Evolutionary conservation across 2,888 invertebrate species (phyloP), one percentile per base, ranked within the genome.

Genomic region (Oscheius sp.): DNA sequence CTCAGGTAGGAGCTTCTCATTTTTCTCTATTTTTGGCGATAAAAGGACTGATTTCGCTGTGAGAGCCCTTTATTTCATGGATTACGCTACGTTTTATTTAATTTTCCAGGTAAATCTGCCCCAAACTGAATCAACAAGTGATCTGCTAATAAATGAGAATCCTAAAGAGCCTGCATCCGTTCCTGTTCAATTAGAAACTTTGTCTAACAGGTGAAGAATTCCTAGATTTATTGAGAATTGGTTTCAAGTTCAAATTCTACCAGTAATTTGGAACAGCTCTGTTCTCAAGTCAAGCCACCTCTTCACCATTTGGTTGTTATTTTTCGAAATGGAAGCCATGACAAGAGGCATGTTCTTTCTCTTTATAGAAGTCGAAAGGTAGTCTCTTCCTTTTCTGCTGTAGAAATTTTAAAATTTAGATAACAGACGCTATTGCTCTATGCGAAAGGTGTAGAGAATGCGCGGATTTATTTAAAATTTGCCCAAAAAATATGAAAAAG

Each of bases 381-480:
- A 45, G 49, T 41, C 52, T 74, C 23, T 74, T 49, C 13, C 49
- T 21, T 18, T 23, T 35, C 2, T n/a, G 12, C 9, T n/a, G 1
- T 29, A 29, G 12, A 18, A 7, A n/a, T 49, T 2, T 2, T 18
- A 49, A 49, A 2, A 59, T 79, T 35, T 66, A 80, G 78, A 64
- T 81, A 0, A 71, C 78, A 18, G 78, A 80, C 66, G 79, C 76
- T 13, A 77, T 80, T 1, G 81, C 76, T 3, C 72, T 81, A 0
- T 81, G 81, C 43, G 81, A 81, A 61, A 41, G 81, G 64, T 81
- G 79, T 55, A 75, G 81, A 16, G 81, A 81, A 53, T 78, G 78
- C 68, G 71, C 76, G 1, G 76, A 76, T 16, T 72, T 81, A 16
- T 81, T 81, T 52, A 72, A 74, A 2, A 53, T 68, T n/a, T 72